Percentiles rank a stretch among this genome's conserved stretches.
phyloP scores from a whole-genome alignment of 2,797 vertebrate species.

The Mus spretus region DNA sequence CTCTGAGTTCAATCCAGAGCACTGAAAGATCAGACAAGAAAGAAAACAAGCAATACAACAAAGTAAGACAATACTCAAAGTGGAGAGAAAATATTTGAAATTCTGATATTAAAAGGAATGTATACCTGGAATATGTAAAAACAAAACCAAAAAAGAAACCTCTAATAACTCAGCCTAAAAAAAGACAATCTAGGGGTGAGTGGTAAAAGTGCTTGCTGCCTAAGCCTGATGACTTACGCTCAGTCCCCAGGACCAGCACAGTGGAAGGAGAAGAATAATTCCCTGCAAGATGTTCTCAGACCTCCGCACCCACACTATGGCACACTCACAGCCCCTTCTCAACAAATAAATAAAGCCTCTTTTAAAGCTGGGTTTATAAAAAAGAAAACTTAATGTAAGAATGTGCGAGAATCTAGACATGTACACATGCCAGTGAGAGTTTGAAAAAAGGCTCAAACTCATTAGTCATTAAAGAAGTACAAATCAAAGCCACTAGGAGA shows the following conservation, averaged over 20 bases:
- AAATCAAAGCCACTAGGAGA: slow-evolving; percentile 32
- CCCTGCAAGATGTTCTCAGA: neutral
- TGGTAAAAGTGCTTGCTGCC: neutral
- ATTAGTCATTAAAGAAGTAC: slow-evolving; percentile 40
- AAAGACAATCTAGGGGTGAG: neutral
- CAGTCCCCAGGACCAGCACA: neutral
- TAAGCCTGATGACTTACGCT: neutral
- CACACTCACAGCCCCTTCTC: neutral
- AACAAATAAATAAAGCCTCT: neutral
- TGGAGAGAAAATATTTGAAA: slow-evolving; percentile 12
- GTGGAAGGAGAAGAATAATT: neutral
- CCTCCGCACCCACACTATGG: neutral
- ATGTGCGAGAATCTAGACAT: slow-evolving; percentile 4
- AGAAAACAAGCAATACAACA: slow-evolving; percentile 5
- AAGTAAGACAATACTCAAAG: slow-evolving; percentile 1
- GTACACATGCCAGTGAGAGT: neutral
- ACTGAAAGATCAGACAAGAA: neutral
- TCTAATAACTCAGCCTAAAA: neutral
- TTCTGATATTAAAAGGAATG: neutral
- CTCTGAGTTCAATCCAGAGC: neutral
- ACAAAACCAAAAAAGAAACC: neutral
- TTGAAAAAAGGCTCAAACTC: neutral
- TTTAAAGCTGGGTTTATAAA: neutral
- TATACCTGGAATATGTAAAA: neutral
- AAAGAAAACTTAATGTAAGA: neutral